Percentiles rank a stretch among this genome's conserved stretches.
Evolutionary conservation across 1,140 invertebrate species (phyloP).

Genomic region (Yoshiicerus persimilis): DNA sequence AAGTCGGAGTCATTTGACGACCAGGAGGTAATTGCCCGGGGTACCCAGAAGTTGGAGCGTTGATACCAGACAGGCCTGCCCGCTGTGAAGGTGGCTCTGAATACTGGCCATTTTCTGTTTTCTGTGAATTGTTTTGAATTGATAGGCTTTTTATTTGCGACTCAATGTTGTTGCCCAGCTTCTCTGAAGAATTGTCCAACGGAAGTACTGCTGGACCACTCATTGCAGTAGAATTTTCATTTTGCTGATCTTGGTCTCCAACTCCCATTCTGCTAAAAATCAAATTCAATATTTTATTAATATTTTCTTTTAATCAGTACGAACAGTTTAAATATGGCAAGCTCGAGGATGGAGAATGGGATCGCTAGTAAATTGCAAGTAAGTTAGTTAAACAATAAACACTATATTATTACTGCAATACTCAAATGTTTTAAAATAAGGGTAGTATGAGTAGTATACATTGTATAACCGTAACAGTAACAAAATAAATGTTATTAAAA

Average conservation of each 20-base stretch:
- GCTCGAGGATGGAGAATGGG: too few species aligned
- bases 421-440: too few species aligned
- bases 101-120: too few species aligned
- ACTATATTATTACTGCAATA: too few species aligned
- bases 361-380: too few species aligned
- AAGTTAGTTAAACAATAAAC: too few species aligned
- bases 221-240: neutral
- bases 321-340: too few species aligned
- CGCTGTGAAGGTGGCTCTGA: conserved; percentile 15
- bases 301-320: too few species aligned
- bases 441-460: too few species aligned
- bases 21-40: neutral
- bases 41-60: neutral
- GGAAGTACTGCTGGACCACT: neutral
- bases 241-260: too few species aligned
- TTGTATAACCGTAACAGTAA: too few species aligned
- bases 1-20: neutral
- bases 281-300: neutral
- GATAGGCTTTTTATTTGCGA: neutral
- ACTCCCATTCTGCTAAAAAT: neutral
- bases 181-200: neutral
- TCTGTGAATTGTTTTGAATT: neutral
- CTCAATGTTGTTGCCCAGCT: neutral
- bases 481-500: too few species aligned
- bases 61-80: neutral